A percentile compares a stretch with the other conserved stretches of the same genome.
Evolutionary conservation across 2,888 invertebrate genomes (phyloP).

Genomic region (Polymixis flavicincta): DNA sequence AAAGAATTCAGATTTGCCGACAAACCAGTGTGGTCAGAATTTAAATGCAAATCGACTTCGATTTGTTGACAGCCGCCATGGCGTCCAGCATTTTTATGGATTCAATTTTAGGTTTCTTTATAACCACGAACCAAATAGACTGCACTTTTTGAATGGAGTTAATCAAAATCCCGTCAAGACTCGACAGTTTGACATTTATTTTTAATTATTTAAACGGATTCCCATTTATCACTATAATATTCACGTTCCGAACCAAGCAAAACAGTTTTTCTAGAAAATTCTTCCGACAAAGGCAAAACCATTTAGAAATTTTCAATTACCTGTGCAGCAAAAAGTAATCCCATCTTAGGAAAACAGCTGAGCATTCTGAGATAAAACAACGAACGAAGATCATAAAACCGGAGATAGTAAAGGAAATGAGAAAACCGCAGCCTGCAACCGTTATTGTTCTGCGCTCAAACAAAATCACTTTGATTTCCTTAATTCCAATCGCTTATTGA

Average conservation of each 20-base stretch:
- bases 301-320: slow-evolving; percentile 34
- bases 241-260: slow-evolving; percentile 1
- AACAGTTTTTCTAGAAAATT: background rate
- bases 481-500: slow-evolving; percentile 60
- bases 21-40: slow-evolving; percentile 49
- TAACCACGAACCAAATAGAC: slow-evolving; percentile 21
- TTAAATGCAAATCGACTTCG: slow-evolving; percentile 54
- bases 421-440: slow-evolving; percentile 57
- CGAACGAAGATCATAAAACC: slow-evolving; percentile 52
- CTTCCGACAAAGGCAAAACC: background rate
- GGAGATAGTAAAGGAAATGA: slow-evolving; percentile 67
- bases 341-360: slow-evolving; percentile 43
- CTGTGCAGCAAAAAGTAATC: slow-evolving; percentile 40
- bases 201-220: background rate
- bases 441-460: slow-evolving; percentile 57
- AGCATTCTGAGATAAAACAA: slow-evolving; percentile 56
- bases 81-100: slow-evolving; percentile 38
- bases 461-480: slow-evolving; percentile 66
- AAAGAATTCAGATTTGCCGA: slow-evolving; percentile 53
- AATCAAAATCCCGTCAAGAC: slow-evolving; percentile 6
- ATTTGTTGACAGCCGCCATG: slow-evolving; percentile 49
- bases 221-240: background rate
- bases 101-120: slow-evolving; percentile 34
- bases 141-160: slow-evolving; percentile 16
- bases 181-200: background rate